Conservation (phyloP, 2,113 vertebrate genomes). For the Progne subis region DNA sequence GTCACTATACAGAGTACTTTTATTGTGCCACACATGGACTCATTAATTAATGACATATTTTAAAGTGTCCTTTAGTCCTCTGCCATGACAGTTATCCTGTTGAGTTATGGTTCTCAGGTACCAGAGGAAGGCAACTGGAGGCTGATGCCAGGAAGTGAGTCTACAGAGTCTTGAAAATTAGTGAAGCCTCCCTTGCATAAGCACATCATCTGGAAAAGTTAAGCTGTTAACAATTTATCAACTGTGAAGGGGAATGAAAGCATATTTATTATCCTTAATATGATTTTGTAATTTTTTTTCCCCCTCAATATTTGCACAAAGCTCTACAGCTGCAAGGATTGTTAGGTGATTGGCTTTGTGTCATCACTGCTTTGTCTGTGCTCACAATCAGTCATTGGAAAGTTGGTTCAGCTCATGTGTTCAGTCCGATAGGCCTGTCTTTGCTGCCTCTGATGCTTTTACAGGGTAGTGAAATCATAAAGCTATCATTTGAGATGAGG, state of each 20-base stretch:
- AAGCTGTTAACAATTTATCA: constrained; percentile 44
- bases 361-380: not conserved
- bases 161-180: not conserved
- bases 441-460: not conserved
- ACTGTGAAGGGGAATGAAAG: constrained; percentile 1
- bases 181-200: not conserved
- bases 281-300: not conserved
- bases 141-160: not conserved
- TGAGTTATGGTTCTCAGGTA: constrained; percentile 29
- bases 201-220: not conserved
- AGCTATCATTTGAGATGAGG: not conserved
- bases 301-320: not conserved
- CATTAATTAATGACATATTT: constrained; percentile 54
- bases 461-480: not conserved
- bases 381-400: not conserved
- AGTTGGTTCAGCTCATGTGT: not conserved
- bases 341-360: not conserved
- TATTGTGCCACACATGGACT: not conserved
- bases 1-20: not conserved
- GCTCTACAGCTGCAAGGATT: not conserved
- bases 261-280: constrained; percentile 31
- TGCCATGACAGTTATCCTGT: not conserved
- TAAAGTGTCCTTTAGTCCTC: constrained; percentile 10
- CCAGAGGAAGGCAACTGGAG: not conserved
- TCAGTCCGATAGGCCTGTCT: not conserved